These are phyloP conservation scores for Prionailurus bengalensis DNA, from an alignment of 2,113 vertebrate species.

Conservation along the genomic window DNA sequence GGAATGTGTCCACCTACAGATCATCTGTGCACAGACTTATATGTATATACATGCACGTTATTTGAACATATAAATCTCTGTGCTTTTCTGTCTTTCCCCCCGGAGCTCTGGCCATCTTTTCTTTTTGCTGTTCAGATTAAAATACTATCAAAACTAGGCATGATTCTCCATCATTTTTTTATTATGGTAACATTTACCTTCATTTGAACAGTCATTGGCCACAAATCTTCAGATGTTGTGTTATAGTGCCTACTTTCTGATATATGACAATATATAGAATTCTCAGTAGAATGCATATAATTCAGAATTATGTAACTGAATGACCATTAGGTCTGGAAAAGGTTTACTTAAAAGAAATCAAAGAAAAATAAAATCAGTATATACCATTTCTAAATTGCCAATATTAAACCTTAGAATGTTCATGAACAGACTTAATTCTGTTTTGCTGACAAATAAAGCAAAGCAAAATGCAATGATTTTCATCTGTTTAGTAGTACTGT, in stretches of 20 bases:
- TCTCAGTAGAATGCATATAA: slow-evolving; percentile 48
- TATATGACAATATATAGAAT: slow-evolving; percentile 54
- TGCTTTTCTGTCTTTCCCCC: not conserved
- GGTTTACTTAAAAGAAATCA: slow-evolving; percentile 55
- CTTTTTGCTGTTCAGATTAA: slow-evolving; percentile 53
- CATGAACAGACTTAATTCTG: slow-evolving; percentile 50
- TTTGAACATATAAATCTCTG: slow-evolving; percentile 59
- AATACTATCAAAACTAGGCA: slow-evolving; percentile 56
- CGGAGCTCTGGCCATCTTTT: slow-evolving; percentile 31
- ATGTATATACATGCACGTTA: slow-evolving; percentile 17
- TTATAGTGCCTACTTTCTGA: slow-evolving; percentile 29
- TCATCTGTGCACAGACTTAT: not conserved
- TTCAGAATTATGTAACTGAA: slow-evolving; percentile 57
- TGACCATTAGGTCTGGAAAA: slow-evolving; percentile 45
- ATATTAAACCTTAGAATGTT: slow-evolving; percentile 51
- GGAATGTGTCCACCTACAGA: slow-evolving; percentile 28
- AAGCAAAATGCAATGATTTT: slow-evolving; percentile 58
- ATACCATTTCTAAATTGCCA: slow-evolving; percentile 55
- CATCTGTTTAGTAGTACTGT: slow-evolving; percentile 39
- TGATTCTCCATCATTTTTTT: slow-evolving; percentile 58
- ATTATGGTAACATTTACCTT: slow-evolving; percentile 64
- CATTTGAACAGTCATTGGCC: slow-evolving; percentile 51
- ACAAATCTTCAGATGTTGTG: slow-evolving; percentile 65
- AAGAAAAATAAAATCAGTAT: slow-evolving; percentile 56
- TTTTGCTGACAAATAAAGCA: slow-evolving; percentile 65